A percentile compares a stretch with the other conserved stretches of the same genome.
Conservation (phyloP, 2,888 invertebrate genomes). For the Drosophila setosimentum region DNA sequence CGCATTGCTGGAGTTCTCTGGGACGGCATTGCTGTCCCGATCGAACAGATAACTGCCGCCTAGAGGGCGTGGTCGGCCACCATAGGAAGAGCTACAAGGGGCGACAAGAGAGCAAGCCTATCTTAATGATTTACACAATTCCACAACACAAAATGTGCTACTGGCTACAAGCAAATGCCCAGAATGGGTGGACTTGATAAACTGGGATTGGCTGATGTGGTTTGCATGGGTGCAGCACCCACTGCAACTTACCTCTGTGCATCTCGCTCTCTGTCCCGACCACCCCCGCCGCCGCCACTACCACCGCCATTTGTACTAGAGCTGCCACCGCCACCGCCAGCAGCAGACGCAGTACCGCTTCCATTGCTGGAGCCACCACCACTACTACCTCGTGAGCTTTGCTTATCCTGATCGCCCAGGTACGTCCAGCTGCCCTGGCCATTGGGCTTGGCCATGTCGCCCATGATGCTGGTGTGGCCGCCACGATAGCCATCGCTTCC, state of each 20-base stretch:
- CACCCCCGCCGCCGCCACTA: constrained; percentile 49
- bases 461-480: constrained; percentile 65
- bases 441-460: constrained; percentile 45
- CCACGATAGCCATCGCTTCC: constrained; percentile 70
- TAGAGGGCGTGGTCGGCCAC: constrained; percentile 83
- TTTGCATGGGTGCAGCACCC: constrained; percentile 58
- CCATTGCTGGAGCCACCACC: constrained; percentile 53
- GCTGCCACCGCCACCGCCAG: constrained; percentile 55
- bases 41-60: constrained; percentile 84
- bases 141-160: constrained; percentile 28
- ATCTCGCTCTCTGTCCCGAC: constrained; percentile 61
- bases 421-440: constrained; percentile 74
- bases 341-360: constrained; percentile 40
- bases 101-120: constrained; percentile 84
- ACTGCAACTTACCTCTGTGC: constrained; percentile 78
- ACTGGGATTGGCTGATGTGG: not conserved
- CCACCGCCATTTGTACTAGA: constrained; percentile 29
- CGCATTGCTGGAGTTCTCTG: constrained; percentile 58
- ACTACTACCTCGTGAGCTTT: constrained; percentile 31
- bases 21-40: constrained; percentile 81
- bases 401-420: constrained; percentile 77
- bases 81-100: constrained; percentile 85
- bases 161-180: not conserved
- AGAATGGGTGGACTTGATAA: constrained; percentile 2
- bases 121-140: constrained; percentile 82